Evolutionary conservation across 2,888 invertebrate genomes (phyloP), one percentile per base, ranked within the genome.

Genomic region (Tipula lateralis): DNA sequence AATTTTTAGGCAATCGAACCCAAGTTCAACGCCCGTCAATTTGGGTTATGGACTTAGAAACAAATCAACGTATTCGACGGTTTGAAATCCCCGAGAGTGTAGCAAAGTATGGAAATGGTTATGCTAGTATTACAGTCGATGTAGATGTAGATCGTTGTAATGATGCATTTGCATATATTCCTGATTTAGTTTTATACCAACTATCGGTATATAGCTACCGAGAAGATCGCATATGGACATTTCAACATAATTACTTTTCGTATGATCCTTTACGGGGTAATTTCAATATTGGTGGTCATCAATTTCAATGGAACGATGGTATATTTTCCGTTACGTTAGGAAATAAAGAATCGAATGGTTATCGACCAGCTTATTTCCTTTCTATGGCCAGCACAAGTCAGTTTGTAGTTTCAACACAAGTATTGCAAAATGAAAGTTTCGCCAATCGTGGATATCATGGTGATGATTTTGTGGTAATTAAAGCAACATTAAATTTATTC

Each of bases 241-340:
- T 93, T 13, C 88, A 89, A 0, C 95, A 96, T 87, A 95, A 95
- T 87, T 96, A 92, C 87, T 95, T 95, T 89, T 92, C 92, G 87
- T 93, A 95, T 87, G 94, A 95, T 88, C 95, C 96, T 0, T 87
- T 92, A 0, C 91, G 91, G 87, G 95, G 95, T 0, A 93, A 94
- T 86, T 92, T 94, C 85, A 91, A 91, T 84, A 91, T 96, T 84
- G 93, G 93, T 36, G 94, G 93, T 0, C 92, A 94, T 86, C 89
- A 91, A 0, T 96, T 96, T 90, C 94, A 94, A 87, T 96, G 95
- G 96, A 93, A 93, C 86, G 96, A 96, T 87, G 96, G 96, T 0
- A 91, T 96, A 13, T 96, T 96, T 89, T 95, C 95, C 85, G 88
- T 94, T 0, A 93, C 94, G 0, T 87, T 95, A 12, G 92, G 93